Percentiles rank a stretch among this genome's conserved stretches.
phyloP scores from a whole-genome alignment of 1,140 invertebrate species.

The Euborellia annulipes region DNA sequence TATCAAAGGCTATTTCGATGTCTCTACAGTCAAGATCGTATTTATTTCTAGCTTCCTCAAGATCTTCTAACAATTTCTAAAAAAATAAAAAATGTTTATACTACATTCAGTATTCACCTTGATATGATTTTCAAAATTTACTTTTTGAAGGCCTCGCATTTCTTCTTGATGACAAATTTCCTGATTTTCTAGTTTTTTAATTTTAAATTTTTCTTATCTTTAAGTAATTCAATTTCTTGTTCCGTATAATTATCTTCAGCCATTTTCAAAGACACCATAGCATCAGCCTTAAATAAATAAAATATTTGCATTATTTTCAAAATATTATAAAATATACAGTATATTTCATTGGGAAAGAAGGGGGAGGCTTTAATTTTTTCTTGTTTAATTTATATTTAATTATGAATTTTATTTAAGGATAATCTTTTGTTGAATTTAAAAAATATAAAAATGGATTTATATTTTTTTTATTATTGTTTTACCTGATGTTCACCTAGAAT shows the following conservation, averaged over 20 bases:
- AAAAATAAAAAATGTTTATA: constrained; percentile 13
- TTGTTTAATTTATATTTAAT: not conserved
- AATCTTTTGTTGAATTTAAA: no score
- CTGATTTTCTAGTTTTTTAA: constrained; percentile 53
- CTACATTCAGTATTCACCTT: not conserved
- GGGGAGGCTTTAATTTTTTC: not conserved
- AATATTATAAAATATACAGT: not conserved
- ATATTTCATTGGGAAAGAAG: not conserved
- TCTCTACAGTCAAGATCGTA: constrained; percentile 62
- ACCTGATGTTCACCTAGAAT: constrained; percentile 57
- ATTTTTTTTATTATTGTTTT: no score
- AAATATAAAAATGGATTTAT: no score
- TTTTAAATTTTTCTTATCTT: constrained; percentile 62
- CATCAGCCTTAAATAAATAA: constrained; percentile 36
- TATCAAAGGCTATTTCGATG: constrained; percentile 65
- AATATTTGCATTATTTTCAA: no score
- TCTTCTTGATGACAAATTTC: constrained; percentile 48
- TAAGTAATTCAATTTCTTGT: constrained; percentile 58
- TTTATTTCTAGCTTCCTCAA: constrained; percentile 45
- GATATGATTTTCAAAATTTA: constrained; percentile 20
- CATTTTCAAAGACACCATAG: constrained; percentile 54
- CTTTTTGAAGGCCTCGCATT: constrained; percentile 43
- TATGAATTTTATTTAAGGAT: no score
- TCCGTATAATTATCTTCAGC: constrained; percentile 53
- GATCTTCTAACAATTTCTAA: constrained; percentile 38